Evolutionary conservation across 2,888 invertebrate genomes (phyloP).

Genomic region (Apodemia hepburni): DNA sequence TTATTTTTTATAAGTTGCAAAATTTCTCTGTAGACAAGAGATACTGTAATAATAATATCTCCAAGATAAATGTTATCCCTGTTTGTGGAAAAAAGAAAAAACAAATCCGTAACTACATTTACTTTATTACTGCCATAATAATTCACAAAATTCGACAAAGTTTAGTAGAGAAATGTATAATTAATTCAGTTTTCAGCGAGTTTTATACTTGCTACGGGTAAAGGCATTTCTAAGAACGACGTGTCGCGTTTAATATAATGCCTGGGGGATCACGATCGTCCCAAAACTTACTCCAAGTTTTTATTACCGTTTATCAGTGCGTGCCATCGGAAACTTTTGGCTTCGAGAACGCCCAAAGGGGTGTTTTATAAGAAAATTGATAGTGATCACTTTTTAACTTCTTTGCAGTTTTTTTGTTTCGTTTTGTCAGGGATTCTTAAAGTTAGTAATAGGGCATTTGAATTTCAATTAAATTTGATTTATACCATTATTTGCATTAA

Average conservation of each 20-base stretch:
- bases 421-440: background rate
- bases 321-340: conserved; percentile 18
- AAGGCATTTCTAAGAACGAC: conserved; percentile 7
- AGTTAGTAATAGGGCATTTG: background rate
- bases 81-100: too few relatives aligned
- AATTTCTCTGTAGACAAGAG: too few relatives aligned
- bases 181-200: conserved; percentile 6
- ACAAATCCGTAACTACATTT: too few relatives aligned
- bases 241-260: conserved; percentile 15
- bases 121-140: background rate
- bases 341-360: conserved; percentile 17
- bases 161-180: conserved; percentile 7
- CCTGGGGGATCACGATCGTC: conserved; percentile 15
- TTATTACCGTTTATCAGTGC: conserved; percentile 20
- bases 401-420: conserved; percentile 13
- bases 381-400: conserved; percentile 20
- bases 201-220: conserved; percentile 7
- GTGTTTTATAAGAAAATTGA: conserved; percentile 22
- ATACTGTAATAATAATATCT: too few relatives aligned
- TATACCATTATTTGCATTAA: too few relatives aligned
- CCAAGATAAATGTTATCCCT: too few relatives aligned
- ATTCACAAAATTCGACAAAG: background rate
- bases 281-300: conserved; percentile 19
- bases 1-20: too few relatives aligned
- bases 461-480: too few relatives aligned